A percentile compares a stretch with the other conserved stretches of the same genome.
These are phyloP conservation scores for Gymnoscelis rufifasciata DNA, from an alignment of 2,888 invertebrate genomes.

Conservation along the genomic window DNA sequence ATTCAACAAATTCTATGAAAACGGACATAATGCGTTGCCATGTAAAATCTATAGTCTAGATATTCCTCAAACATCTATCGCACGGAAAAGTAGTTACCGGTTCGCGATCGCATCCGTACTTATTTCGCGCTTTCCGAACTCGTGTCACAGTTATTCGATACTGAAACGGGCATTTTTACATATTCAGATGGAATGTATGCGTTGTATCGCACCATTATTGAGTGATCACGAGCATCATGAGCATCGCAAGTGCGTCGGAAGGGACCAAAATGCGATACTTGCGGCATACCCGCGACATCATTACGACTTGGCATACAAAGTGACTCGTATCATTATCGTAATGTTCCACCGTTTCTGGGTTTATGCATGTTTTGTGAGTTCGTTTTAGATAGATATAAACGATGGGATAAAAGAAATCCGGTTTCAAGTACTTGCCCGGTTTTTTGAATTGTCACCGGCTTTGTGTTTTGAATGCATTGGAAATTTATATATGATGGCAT, in stretches of 20 bases:
- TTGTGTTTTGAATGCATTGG: too few species aligned
- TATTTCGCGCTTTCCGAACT: conserved; percentile 52
- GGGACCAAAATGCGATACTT: conserved; percentile 33
- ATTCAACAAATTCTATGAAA: too few species aligned
- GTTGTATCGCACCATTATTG: conserved; percentile 58
- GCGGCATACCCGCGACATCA: conserved; percentile 25
- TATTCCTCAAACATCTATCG: conserved; percentile 63
- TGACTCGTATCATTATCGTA: conserved; percentile 37
- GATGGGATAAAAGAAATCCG: background rate
- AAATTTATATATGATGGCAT: too few species aligned
- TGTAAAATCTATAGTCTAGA: conserved; percentile 22
- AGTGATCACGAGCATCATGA: conserved; percentile 55
- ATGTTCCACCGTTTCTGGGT: conserved; percentile 28
- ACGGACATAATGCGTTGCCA: too few species aligned
- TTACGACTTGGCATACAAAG: conserved; percentile 35
- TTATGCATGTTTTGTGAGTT: conserved; percentile 19
- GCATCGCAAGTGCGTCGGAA: conserved; percentile 43
- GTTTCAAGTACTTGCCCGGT: background rate
- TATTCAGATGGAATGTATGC: conserved; percentile 39
- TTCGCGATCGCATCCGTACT: conserved; percentile 63
- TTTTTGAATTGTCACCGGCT: too few species aligned
- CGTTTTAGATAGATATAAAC: conserved; percentile 17
- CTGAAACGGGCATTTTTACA: conserved; percentile 32
- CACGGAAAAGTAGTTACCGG: conserved; percentile 77
- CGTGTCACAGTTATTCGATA: conserved; percentile 37